These are phyloP conservation scores for Anticlea derivata DNA, from an alignment of 2,888 invertebrate genomes.

Conservation along the genomic window DNA sequence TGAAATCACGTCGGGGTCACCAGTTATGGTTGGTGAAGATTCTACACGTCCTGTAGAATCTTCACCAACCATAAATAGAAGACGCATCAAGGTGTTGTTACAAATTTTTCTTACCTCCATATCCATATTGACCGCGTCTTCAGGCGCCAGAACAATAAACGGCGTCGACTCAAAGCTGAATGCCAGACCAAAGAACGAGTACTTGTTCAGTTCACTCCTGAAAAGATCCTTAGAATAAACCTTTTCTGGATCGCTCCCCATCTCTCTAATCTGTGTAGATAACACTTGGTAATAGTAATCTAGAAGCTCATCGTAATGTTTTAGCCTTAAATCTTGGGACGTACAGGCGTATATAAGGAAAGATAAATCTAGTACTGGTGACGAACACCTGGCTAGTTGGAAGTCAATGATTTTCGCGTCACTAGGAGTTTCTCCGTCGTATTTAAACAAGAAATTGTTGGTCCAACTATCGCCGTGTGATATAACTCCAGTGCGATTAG, in stretches of 20 bases:
- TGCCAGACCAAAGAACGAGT: slow-evolving; percentile 82
- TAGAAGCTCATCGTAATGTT: slow-evolving; percentile 84
- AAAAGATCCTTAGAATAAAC: slow-evolving; percentile 80
- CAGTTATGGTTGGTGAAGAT: no score
- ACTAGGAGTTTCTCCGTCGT: slow-evolving; percentile 48
- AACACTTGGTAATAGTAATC: slow-evolving; percentile 85
- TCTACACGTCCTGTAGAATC: no score
- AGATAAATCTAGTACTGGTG: slow-evolving; percentile 83
- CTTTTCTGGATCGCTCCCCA: slow-evolving; percentile 84
- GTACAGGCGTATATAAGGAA: slow-evolving; percentile 85
- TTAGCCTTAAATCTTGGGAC: slow-evolving; percentile 77
- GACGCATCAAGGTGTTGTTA: no score
- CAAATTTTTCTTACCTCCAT: slow-evolving; percentile 12
- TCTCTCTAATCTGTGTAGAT: slow-evolving; percentile 73
- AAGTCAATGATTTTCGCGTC: slow-evolving; percentile 87
- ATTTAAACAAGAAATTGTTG: slow-evolving; percentile 87
- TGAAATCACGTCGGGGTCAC: no score
- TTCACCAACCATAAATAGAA: no score
- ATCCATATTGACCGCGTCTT: slow-evolving; percentile 82
- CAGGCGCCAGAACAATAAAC: slow-evolving; percentile 81
- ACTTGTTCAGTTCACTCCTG: slow-evolving; percentile 80
- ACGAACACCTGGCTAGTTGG: slow-evolving; percentile 85
- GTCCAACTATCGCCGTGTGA: slow-evolving; percentile 90
- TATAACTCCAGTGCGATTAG: slow-evolving; percentile 78
- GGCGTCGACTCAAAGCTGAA: slow-evolving; percentile 85